These are phyloP conservation scores for Gobio gobio DNA, from an alignment of 2,113 vertebrate species.

Conservation along the genomic window DNA sequence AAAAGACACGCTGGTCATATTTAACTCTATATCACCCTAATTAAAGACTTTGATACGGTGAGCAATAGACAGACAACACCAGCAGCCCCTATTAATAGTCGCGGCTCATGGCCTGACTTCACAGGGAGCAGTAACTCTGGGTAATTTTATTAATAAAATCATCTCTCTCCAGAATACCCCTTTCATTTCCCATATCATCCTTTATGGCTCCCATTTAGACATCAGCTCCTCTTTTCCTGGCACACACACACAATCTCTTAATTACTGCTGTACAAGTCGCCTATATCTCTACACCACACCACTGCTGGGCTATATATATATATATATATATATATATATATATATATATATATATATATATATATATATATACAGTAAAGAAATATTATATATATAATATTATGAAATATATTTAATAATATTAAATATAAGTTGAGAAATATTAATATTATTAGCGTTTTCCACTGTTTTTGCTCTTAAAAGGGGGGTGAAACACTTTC, in stretches of 20 bases:
- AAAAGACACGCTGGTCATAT: slow-evolving; percentile 61
- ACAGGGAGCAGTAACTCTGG: slow-evolving; percentile 69
- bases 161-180: slow-evolving; percentile 56
- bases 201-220: slow-evolving; percentile 62
- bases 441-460: too few species aligned
- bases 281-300: neutral
- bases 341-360: too few species aligned
- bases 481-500: too few species aligned
- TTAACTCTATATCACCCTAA: slow-evolving; percentile 69
- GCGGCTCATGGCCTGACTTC: slow-evolving; percentile 58
- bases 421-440: too few species aligned
- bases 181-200: slow-evolving; percentile 55
- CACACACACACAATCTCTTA: slow-evolving; percentile 57
- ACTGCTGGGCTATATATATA: neutral
- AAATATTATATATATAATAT: neutral
- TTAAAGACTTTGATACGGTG: slow-evolving; percentile 68
- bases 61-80: slow-evolving; percentile 60
- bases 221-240: slow-evolving; percentile 63
- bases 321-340: too few species aligned
- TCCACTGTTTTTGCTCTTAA: neutral
- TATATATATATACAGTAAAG: too few species aligned
- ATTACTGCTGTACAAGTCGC: slow-evolving; percentile 62
- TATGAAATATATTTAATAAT: too few species aligned
- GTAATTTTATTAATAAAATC: slow-evolving; percentile 77
- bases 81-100: slow-evolving; percentile 65